Evolutionary conservation across 92 coral and sea anemone species (phyloP), one percentile per base, ranked within the genome.

Genomic region (Siderastrea radians): DNA sequence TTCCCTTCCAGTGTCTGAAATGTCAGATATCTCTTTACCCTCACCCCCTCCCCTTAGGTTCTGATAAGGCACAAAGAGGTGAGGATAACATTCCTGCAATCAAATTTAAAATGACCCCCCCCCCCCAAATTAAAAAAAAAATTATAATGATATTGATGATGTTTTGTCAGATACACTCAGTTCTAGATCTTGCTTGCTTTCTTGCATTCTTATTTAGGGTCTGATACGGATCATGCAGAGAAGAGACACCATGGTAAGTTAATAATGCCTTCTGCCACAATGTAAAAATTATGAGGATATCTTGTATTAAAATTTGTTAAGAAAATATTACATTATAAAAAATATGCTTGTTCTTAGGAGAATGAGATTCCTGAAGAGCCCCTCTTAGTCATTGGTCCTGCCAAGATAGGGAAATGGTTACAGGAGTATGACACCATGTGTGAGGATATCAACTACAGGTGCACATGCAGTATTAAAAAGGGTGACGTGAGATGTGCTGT

Each of bases 361-460:
- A 48, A 65, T n/a, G 52, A 62, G 60, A 8, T 38, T 73, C 55
- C 50, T 2, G 72, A 15, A 49, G 79, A 73, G 15, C 82, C 74
- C 46, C 55, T 93, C 46, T 70, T 95, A 63, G 87, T 97, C 17
- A 92, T 97, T 71, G 99, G 99, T 72, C 99, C 99, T 48, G 83
- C 74, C 19, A 90, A 86, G 69, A 88, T 97, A 13, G 79, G 83
- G 14, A 49, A 62, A 26, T 97, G 99, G 99, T 77, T 97, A 58
- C 84, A 81, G 63, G 96, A 95, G 72, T 97, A 95, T 75, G 84
- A 84, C 77, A 74, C 79, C 15, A 62, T 91, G 59, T 95, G 95
- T 91, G 96, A 97, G 71, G 74, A 88, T 63, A 58, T 97, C 16
- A 61, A 89, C 54, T 95, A 90, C 68, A 92, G 99, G 99, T 97